These are phyloP conservation scores for Formicarius rufipectus DNA, from an alignment of 2,113 vertebrate genomes.

Conservation along the genomic window DNA sequence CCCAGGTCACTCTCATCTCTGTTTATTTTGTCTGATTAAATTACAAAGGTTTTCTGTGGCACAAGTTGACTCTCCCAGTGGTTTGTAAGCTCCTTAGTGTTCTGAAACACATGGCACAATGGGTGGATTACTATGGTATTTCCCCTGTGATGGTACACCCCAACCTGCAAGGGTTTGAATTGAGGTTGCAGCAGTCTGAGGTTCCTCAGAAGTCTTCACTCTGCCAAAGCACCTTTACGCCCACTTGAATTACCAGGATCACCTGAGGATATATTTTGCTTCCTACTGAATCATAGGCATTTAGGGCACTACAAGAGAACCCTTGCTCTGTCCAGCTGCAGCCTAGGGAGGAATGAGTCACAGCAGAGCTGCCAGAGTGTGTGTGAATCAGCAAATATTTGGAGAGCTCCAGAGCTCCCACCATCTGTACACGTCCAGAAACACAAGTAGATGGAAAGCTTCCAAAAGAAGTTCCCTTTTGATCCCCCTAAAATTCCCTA, in stretches of 20 bases:
- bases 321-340: neutral
- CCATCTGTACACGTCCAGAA: constrained; percentile 11
- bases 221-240: neutral
- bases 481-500: neutral
- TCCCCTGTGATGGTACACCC: too few species aligned
- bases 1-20: rapidly evolving
- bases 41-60: neutral
- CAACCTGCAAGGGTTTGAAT: neutral
- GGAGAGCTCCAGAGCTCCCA: neutral
- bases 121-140: neutral
- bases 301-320: neutral
- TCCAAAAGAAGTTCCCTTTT: constrained; percentile 19
- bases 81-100: neutral
- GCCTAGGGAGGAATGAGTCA: neutral
- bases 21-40: neutral
- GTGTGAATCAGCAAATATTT: neutral
- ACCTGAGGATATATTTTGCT: neutral
- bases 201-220: neutral
- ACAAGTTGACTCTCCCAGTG: too few species aligned
- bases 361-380: neutral
- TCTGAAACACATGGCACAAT: neutral
- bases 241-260: neutral
- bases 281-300: neutral
- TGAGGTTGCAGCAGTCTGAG: neutral
- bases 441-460: constrained; percentile 2